These are phyloP conservation scores for Drosophila mercatorum DNA, from an alignment of 2,888 invertebrate genomes.

Conservation along the genomic window DNA sequence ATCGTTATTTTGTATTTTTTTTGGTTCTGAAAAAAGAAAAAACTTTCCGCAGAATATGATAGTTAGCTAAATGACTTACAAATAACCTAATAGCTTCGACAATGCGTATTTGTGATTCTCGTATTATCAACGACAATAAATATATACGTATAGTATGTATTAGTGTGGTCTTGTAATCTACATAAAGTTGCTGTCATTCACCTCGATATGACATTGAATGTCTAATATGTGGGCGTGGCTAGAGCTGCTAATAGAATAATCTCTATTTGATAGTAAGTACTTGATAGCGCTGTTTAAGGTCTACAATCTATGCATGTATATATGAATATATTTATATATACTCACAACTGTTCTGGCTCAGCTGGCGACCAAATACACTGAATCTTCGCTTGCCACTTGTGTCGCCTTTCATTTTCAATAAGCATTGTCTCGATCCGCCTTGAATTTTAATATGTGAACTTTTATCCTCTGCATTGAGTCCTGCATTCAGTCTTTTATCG, in stretches of 20 bases:
- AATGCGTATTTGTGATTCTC: not conserved
- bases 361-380: not conserved
- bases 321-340: not conserved
- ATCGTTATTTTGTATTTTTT: not conserved
- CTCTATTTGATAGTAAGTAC: not conserved
- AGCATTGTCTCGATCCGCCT: slow-evolving; percentile 38
- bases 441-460: slow-evolving; percentile 17
- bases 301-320: not conserved
- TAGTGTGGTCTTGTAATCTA: slow-evolving; percentile 1
- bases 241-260: not conserved
- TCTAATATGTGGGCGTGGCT: slow-evolving; percentile 1
- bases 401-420: slow-evolving; percentile 21
- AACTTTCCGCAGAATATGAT: not conserved
- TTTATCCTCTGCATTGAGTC: not conserved
- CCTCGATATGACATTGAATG: slow-evolving; percentile 66
- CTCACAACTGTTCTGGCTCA: slow-evolving; percentile 38
- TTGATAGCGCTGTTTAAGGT: not conserved
- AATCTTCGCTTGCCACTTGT: not conserved
- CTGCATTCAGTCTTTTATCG: not conserved
- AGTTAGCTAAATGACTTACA: slow-evolving; percentile 25
- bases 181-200: slow-evolving; percentile 32
- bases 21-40: slow-evolving; percentile 27
- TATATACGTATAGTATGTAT: not conserved
- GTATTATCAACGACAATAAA: slow-evolving; percentile 34
- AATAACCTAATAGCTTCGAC: slow-evolving; percentile 24